Evolutionary conservation across 1,140 invertebrate genomes (phyloP).

Genomic region (Saccostrea glomerata): DNA sequence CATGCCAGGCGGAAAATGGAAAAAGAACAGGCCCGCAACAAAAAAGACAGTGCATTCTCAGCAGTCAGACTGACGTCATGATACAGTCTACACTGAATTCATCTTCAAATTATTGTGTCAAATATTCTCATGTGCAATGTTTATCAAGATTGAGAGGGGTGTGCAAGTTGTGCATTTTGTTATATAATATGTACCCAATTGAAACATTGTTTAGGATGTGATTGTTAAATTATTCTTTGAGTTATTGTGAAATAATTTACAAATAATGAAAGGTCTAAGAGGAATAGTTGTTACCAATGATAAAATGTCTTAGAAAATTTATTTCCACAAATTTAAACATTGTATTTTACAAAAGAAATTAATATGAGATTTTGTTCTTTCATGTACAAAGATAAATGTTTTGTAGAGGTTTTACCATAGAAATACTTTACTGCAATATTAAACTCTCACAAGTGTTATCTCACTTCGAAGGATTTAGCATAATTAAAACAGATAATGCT

Average conservation of each 20-base stretch:
- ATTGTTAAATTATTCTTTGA: neutral
- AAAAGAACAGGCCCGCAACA: conserved; percentile 58
- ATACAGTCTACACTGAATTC: neutral
- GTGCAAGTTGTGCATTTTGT: neutral
- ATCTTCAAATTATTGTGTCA: neutral
- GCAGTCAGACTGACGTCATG: conserved; percentile 52
- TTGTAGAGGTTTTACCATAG: too few relatives aligned
- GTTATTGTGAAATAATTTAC: neutral
- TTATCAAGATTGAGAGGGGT: neutral
- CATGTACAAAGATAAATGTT: too few relatives aligned
- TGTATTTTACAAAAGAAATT: too few relatives aligned
- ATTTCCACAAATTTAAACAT: too few relatives aligned
- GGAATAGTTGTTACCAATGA: too few relatives aligned
- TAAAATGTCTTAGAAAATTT: too few relatives aligned
- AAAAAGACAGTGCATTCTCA: conserved; percentile 57
- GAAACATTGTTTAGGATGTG: neutral
- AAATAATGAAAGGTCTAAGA: too few relatives aligned
- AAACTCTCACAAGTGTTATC: too few relatives aligned
- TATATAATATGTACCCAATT: neutral
- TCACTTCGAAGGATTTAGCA: too few relatives aligned
- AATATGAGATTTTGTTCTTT: too few relatives aligned
- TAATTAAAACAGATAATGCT: too few relatives aligned
- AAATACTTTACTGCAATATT: too few relatives aligned
- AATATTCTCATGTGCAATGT: conserved; percentile 5
- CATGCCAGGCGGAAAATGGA: conserved; percentile 68